These are phyloP conservation scores for Lithosia quadra DNA, from an alignment of 2,888 invertebrate genomes.

Conservation along the genomic window DNA sequence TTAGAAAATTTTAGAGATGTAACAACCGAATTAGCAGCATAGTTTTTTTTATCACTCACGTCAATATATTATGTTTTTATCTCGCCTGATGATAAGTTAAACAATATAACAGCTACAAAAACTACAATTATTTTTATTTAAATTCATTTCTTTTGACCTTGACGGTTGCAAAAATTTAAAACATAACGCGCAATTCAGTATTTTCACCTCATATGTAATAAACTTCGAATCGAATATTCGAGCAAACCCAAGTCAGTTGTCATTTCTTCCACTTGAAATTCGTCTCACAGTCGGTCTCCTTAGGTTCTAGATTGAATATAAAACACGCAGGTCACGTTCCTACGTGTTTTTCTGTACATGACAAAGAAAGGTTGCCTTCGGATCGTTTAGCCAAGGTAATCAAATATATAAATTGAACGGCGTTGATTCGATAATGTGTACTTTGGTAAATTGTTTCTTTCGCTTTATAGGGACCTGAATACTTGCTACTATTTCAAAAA, in stretches of 20 bases:
- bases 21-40: no score
- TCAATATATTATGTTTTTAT: no score
- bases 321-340: conserved; percentile 68
- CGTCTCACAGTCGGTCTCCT: conserved; percentile 55
- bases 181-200: not conserved
- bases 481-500: not conserved
- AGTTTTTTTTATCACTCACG: no score
- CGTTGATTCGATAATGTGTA: conserved; percentile 50
- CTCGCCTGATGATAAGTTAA: no score
- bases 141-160: no score
- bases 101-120: no score
- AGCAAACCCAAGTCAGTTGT: conserved; percentile 51
- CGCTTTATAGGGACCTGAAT: conserved; percentile 19
- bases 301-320: conserved; percentile 68
- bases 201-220: conserved; percentile 8
- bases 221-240: conserved; percentile 13
- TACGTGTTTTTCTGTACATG: conserved; percentile 59
- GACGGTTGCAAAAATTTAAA: no score
- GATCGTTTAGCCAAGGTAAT: conserved; percentile 61
- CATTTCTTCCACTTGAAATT: conserved; percentile 55
- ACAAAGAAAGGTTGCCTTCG: conserved; percentile 55
- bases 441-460: conserved; percentile 35
- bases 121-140: no score
- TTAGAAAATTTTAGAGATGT: no score
- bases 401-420: conserved; percentile 60